A percentile compares a stretch with the other conserved stretches of the same genome.
Conservation (phyloP, 2,113 vertebrate genomes). For the Cynocephalus volans region DNA sequence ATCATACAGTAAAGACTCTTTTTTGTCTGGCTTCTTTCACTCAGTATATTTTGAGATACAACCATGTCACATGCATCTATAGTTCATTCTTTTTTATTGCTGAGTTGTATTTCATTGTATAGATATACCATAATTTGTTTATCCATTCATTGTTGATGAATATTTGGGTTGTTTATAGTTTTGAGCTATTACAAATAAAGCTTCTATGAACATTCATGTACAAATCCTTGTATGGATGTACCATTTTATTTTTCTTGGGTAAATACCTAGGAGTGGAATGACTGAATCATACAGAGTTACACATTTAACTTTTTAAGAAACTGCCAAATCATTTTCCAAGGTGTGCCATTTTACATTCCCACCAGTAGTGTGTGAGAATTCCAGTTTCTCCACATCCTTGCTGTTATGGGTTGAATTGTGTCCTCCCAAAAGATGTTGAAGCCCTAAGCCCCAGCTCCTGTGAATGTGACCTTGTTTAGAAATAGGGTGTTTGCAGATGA, state of each 20-base stretch:
- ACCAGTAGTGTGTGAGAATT: background rate
- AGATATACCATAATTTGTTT: background rate
- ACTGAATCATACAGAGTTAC: background rate
- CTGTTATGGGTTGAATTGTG: background rate
- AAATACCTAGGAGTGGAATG: background rate
- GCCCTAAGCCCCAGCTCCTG: background rate
- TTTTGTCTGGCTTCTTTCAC: background rate
- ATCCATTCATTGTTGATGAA: constrained; percentile 12
- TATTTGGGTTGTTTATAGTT: background rate
- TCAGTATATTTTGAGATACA: constrained; percentile 55
- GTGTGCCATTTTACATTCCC: background rate
- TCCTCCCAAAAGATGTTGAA: background rate
- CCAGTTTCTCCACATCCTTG: background rate
- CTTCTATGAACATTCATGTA: background rate
- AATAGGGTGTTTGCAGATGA: background rate
- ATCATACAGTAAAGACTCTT: background rate
- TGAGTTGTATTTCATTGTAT: background rate
- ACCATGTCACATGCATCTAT: background rate
- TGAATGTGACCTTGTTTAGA: background rate
- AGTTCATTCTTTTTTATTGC: background rate
- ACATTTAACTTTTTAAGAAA: constrained; percentile 39
- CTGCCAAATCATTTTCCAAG: background rate
- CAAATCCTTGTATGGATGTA: background rate
- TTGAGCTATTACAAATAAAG: background rate
- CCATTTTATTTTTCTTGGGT: constrained; percentile 42